Percentiles rank a stretch among this genome's conserved stretches.
These are phyloP conservation scores for Odontomachus brunneus DNA, from an alignment of 1,140 invertebrate genomes.

Conservation along the genomic window DNA sequence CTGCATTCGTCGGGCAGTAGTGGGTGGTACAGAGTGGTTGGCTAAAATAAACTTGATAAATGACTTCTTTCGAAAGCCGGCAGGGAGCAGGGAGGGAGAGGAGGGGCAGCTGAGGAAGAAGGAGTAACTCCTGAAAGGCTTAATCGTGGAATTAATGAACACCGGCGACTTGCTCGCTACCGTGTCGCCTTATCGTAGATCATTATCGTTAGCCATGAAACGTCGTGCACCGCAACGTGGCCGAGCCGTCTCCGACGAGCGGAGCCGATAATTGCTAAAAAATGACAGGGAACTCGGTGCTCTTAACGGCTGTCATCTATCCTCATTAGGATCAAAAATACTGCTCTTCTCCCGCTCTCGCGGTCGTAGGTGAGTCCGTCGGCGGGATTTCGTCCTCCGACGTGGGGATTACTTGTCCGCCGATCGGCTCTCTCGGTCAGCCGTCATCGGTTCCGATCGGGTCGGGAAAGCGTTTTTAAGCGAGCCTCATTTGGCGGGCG, in stretches of 20 bases:
- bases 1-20: too few species aligned
- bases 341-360: background rate
- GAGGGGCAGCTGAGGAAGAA: background rate
- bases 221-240: background rate
- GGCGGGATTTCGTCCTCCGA: slow-evolving; percentile 21
- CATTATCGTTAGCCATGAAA: slow-evolving; percentile 34
- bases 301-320: slow-evolving; percentile 46
- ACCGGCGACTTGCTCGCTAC: slow-evolving; percentile 45
- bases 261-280: slow-evolving; percentile 52
- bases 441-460: background rate
- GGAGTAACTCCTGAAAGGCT: slow-evolving; percentile 10
- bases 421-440: slow-evolving; percentile 15
- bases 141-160: slow-evolving; percentile 50
- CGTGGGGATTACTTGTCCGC: slow-evolving; percentile 27
- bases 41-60: slow-evolving; percentile 22
- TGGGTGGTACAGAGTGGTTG: too few species aligned
- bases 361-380: background rate
- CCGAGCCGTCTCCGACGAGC: slow-evolving; percentile 16
- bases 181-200: slow-evolving; percentile 41
- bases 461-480: slow-evolving; percentile 39
- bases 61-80: slow-evolving; percentile 8
- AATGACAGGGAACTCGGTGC: slow-evolving; percentile 30
- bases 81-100: too few species aligned
- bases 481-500: slow-evolving; percentile 24
- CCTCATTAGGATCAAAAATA: slow-evolving; percentile 54